A percentile compares a stretch with the other conserved stretches of the same genome.
Conservation (phyloP, 2,797 vertebrate species). For the Serranus cabrilla region DNA sequence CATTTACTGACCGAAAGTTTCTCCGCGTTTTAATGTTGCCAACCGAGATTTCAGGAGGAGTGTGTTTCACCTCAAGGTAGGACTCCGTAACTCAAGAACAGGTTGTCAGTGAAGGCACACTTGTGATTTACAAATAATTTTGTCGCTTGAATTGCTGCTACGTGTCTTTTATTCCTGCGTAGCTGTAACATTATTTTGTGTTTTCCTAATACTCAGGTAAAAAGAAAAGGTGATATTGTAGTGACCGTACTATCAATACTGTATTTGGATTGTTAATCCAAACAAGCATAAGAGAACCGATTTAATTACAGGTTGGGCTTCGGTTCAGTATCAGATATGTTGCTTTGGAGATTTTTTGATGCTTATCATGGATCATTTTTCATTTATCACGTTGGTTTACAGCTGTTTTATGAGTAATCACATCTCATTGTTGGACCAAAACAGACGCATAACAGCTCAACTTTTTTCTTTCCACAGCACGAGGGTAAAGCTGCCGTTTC, state of each 20-base stretch:
- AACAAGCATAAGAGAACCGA: background rate
- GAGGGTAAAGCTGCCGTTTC: background rate
- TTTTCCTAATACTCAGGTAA: background rate
- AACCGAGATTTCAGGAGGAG: constrained; percentile 87
- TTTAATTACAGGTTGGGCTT: background rate
- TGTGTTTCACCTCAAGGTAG: constrained; percentile 90
- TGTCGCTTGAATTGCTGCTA: background rate
- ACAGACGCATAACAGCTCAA: background rate
- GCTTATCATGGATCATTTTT: constrained; percentile 3
- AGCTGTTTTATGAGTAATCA: constrained; percentile 4
- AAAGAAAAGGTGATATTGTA: background rate
- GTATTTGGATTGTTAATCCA: constrained; percentile 3
- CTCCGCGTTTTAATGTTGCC: constrained; percentile 86
- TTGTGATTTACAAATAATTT: constrained; percentile 1
- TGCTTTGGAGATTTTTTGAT: constrained; percentile 7
- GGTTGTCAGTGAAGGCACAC: constrained; percentile 50
- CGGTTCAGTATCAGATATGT: background rate
- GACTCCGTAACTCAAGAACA: constrained; percentile 60
- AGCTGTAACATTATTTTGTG: background rate
- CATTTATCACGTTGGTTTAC: background rate
- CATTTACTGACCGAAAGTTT: constrained; percentile 65
- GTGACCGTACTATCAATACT: constrained; percentile 12
- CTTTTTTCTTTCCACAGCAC: constrained; percentile 3
- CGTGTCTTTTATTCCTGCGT: background rate
- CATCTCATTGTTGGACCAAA: background rate